Base-by-base conservation (phyloP, 1,140 invertebrate genomes). In the Papilio polytes region DNA sequence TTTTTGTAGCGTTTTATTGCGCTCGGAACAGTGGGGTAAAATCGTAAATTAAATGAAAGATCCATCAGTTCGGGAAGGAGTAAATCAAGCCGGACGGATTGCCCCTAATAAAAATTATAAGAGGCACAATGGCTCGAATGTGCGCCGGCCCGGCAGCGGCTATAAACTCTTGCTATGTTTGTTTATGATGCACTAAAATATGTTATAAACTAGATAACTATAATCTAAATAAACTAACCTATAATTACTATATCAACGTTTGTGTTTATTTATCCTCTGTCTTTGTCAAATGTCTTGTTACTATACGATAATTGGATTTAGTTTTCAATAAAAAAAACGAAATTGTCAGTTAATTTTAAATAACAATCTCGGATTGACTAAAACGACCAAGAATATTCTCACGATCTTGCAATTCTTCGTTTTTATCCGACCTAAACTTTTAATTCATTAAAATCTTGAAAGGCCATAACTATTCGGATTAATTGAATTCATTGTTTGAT, bases 61-160 rank as follows among this genome's bases (percentile, higher is more conserved):
- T 95, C 92, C 92, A 91, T 95, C 93, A 95, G 93, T 93, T 93
- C 92, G 92, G 93, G 92, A 94, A 95, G 91, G 84, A 94, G 92
- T 95, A 95, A 95, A 95, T 95, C 93, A 95, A 94, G 90, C 80
- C 88, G 90, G 93, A 94, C 92, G 93, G 92, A 95, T 95, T 94
- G 92, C 92, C 92, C 90, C 92, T 93, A 94, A 94, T 95, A 95
- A 95, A 95, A 94, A 94, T 94, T 94, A 94, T 94, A 94, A 94
- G 90, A 93, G 89, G 92, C 93, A 94, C 93, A 94, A 94, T 94
- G 90, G 89, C 78, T 89, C 90, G 89, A 89, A 93, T 93, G 93
- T 91, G 93, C 86, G 90, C 83, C 89, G 90, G 80, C 87, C 87
- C 90, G 92, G 87, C 92, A 90, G 92, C 90, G 92, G 92, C 91